Conservation (phyloP, 2,113 vertebrate species). For the Daphoenositta chrysoptera region DNA sequence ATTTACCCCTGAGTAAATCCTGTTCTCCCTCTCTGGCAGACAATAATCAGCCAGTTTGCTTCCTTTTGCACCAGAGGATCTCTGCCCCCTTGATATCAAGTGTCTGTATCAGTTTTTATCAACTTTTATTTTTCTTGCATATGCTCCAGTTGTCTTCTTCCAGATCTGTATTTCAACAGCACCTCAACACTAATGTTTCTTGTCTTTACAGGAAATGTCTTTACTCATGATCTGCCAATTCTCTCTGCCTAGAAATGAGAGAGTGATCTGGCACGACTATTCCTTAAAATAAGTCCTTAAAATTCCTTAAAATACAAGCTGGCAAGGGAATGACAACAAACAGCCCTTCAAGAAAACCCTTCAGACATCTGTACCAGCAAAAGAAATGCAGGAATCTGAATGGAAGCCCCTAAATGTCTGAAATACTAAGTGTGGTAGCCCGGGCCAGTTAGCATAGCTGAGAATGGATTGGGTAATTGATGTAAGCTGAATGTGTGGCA, state of each 20-base stretch:
- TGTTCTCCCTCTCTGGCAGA: neutral
- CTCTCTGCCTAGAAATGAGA: neutral
- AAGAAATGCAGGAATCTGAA: neutral
- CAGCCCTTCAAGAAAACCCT: neutral
- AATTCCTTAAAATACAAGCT: neutral
- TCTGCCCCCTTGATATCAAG: neutral
- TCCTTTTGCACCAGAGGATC: neutral
- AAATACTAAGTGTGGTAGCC: neutral
- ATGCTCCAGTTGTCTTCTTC: rapidly evolving
- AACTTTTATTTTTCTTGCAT: neutral
- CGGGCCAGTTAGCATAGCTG: neutral
- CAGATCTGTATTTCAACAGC: neutral
- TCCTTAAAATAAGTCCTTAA: neutral
- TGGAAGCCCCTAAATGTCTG: neutral
- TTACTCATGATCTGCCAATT: neutral
- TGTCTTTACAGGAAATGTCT: neutral
- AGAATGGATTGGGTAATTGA: neutral
- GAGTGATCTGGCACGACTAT: neutral
- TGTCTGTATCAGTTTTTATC: neutral
- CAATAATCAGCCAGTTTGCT: neutral
- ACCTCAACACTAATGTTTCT: neutral
- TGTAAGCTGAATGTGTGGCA: neutral
- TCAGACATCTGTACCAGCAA: neutral
- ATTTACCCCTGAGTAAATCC: neutral
- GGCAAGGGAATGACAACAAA: neutral